phyloP scores from a whole-genome alignment of 2,797 vertebrate genomes.

The Carapus acus region DNA sequence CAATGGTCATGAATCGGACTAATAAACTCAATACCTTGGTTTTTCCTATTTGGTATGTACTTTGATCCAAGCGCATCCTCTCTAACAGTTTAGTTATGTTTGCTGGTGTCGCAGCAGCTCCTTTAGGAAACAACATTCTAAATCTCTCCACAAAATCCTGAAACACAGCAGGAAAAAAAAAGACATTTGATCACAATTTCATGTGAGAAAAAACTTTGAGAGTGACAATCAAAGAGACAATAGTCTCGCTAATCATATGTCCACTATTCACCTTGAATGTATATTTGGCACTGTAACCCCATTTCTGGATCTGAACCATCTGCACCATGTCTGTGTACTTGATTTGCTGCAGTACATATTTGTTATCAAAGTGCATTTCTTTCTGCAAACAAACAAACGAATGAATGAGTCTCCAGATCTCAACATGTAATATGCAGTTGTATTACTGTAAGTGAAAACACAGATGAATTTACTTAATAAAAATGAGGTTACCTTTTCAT shows the following conservation, averaged over 20 bases:
- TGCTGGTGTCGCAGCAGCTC: slow-evolving; percentile 67
- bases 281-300: slow-evolving; percentile 88
- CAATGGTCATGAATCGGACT: too few species aligned
- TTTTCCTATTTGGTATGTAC: slow-evolving; percentile 86
- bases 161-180: slow-evolving; percentile 15
- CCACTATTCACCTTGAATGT: slow-evolving; percentile 78
- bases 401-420: neutral
- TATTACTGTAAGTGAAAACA: neutral
- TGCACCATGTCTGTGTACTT: slow-evolving; percentile 84
- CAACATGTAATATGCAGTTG: neutral
- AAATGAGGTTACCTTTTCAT: slow-evolving; percentile 77
- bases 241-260: too few species aligned
- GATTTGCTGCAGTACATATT: slow-evolving; percentile 85
- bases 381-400: slow-evolving; percentile 64
- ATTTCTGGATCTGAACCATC: slow-evolving; percentile 83
- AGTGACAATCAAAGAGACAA: too few species aligned
- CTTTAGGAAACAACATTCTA: slow-evolving; percentile 83
- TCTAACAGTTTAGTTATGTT: slow-evolving; percentile 77
- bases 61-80: slow-evolving; percentile 72
- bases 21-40: slow-evolving; percentile 76
- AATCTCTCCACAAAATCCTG: slow-evolving; percentile 89
- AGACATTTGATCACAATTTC: too few species aligned
- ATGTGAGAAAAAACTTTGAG: neutral
- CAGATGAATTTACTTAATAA: neutral
- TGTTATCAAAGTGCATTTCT: slow-evolving; percentile 84